Conservation (phyloP, 2,797 vertebrate genomes). For the Myotis planiceps region DNA sequence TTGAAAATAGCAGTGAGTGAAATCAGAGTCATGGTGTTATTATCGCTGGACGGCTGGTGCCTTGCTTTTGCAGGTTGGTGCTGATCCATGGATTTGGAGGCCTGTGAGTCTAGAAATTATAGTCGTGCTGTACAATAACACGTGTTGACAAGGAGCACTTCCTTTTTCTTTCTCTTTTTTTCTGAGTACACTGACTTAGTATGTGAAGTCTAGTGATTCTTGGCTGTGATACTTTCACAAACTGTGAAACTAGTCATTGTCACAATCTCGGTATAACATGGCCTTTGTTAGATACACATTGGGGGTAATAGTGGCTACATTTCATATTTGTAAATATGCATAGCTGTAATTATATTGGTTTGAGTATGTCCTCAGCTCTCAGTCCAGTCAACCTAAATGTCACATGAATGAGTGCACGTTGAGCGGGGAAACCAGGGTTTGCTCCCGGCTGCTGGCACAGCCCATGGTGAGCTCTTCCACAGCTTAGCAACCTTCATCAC, state of each 20-base stretch:
- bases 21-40: conserved; percentile 62
- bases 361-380: background rate
- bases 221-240: background rate
- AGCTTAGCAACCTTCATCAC: background rate
- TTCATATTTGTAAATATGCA: background rate
- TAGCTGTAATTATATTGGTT: background rate
- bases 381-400: background rate
- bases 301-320: background rate
- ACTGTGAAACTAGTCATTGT: background rate
- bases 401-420: background rate
- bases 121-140: background rate
- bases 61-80: conserved; percentile 23
- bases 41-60: conserved; percentile 37
- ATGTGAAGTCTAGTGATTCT: background rate
- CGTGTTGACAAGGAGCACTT: background rate
- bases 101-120: background rate
- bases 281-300: background rate
- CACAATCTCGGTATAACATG: background rate
- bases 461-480: background rate
- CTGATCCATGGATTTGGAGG: background rate
- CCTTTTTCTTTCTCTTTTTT: background rate
- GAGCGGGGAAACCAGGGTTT: background rate
- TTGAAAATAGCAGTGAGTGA: conserved; percentile 64
- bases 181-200: background rate
- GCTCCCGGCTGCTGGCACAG: background rate